phyloP scores from a whole-genome alignment of 2,113 vertebrate genomes.

The Plecturocebus donacophilus region DNA sequence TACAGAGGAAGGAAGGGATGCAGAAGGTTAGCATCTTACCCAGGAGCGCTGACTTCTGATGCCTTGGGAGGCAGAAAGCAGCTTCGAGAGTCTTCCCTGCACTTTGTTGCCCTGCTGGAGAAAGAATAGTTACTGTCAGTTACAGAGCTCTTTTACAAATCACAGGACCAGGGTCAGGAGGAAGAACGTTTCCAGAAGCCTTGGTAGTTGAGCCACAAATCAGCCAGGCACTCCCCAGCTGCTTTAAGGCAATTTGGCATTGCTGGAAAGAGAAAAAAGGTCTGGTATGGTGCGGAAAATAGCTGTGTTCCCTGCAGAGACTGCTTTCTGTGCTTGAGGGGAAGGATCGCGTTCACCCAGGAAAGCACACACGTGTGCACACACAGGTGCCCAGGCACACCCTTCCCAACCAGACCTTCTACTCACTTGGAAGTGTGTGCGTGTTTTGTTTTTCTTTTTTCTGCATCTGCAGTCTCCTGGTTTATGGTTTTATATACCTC shows the following conservation, averaged over 20 bases:
- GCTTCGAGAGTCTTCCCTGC: neutral
- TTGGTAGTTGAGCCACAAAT: slow-evolving; percentile 1
- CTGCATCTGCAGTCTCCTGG: neutral
- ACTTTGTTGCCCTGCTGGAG: neutral
- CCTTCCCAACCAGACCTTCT: neutral
- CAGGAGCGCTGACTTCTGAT: neutral
- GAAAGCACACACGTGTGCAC: neutral
- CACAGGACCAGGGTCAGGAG: neutral
- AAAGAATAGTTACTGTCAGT: neutral
- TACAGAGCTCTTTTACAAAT: slow-evolving; percentile 25
- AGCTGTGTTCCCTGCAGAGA: neutral
- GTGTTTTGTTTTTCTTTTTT: neutral
- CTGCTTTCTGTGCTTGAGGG: too few species aligned
- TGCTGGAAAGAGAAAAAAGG: neutral
- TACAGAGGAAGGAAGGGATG: neutral
- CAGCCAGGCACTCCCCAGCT: neutral
- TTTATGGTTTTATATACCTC: neutral
- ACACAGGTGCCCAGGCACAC: neutral
- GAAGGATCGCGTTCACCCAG: neutral
- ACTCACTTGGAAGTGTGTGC: neutral
- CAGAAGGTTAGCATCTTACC: neutral
- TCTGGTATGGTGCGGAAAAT: neutral
- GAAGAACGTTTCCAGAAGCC: slow-evolving; percentile 40
- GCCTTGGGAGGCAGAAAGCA: neutral
- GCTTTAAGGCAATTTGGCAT: neutral